Conservation (phyloP, 2,888 invertebrate species). For the Euplexia lucipara region DNA sequence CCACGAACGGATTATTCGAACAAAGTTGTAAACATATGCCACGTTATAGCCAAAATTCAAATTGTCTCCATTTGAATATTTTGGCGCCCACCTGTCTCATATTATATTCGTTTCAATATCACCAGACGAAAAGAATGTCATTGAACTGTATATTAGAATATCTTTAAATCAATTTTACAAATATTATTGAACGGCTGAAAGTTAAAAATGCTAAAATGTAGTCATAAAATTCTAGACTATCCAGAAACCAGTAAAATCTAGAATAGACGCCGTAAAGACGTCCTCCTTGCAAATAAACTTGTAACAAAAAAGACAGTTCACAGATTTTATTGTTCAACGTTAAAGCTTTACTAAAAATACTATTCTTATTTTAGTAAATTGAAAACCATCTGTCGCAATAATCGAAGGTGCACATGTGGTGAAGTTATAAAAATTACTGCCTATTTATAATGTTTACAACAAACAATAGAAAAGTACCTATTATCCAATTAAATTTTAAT, state of each 20-base stretch:
- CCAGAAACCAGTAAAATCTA: slow-evolving; percentile 21
- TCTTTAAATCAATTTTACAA: background rate
- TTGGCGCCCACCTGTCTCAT: background rate
- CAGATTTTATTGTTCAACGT: background rate
- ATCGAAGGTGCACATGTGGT: too few species aligned
- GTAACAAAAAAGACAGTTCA: slow-evolving; percentile 5
- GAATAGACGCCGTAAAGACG: background rate
- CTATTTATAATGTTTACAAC: too few species aligned
- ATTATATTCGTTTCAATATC: background rate
- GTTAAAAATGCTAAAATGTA: background rate
- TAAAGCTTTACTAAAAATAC: background rate
- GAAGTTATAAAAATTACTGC: too few species aligned
- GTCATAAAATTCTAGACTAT: slow-evolving; percentile 19
- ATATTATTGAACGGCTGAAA: background rate
- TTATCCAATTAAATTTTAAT: too few species aligned
- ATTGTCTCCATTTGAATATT: slow-evolving; percentile 1
- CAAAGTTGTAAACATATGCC: background rate
- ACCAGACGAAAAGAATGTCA: background rate
- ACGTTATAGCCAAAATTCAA: background rate
- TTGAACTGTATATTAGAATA: background rate
- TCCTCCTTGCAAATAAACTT: background rate
- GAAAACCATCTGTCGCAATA: background rate
- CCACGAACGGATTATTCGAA: background rate
- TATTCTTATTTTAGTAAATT: background rate
- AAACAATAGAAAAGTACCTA: background rate